phyloP scores from a whole-genome alignment of 1,140 invertebrate genomes.

The Musca domestica region DNA sequence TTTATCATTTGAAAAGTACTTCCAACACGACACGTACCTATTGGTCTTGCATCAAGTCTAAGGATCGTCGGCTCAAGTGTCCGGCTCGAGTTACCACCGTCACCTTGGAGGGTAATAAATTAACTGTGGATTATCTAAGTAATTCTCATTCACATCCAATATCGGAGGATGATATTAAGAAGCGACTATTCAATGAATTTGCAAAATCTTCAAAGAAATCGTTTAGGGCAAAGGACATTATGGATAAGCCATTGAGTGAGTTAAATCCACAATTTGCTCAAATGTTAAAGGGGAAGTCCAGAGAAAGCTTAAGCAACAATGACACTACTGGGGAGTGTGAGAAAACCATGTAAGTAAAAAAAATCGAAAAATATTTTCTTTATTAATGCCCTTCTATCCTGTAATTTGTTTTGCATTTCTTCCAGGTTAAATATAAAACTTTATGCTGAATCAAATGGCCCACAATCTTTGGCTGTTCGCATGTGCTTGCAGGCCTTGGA shows the following conservation, averaged over 20 bases:
- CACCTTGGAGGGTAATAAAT: conserved; percentile 35
- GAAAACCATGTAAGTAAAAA: conserved; percentile 19
- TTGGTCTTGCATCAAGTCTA: conserved; percentile 48
- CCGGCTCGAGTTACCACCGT: conserved; percentile 47
- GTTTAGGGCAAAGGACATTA: conserved; percentile 25
- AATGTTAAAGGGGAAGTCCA: conserved; percentile 2
- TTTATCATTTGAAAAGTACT: conserved; percentile 48
- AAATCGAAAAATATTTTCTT: neutral
- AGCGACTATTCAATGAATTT: conserved; percentile 42
- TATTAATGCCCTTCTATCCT: no score
- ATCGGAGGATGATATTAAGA: conserved; percentile 45
- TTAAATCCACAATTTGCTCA: conserved; percentile 43
- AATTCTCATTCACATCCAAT: conserved; percentile 44
- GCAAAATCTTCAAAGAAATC: conserved; percentile 11
- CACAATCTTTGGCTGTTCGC: conserved; percentile 69
- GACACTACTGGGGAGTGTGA: neutral
- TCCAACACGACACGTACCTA: conserved; percentile 44
- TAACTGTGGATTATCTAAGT: conserved; percentile 41
- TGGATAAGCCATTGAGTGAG: conserved; percentile 42
- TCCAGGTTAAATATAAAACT: conserved; percentile 59
- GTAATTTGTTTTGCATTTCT: no score
- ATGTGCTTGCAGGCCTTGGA: conserved; percentile 65
- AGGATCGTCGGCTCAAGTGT: conserved; percentile 43
- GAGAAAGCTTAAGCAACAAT: neutral
- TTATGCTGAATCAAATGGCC: conserved; percentile 71